Conservation (phyloP, 2,113 vertebrate genomes). For the Cinclus cinclus region DNA sequence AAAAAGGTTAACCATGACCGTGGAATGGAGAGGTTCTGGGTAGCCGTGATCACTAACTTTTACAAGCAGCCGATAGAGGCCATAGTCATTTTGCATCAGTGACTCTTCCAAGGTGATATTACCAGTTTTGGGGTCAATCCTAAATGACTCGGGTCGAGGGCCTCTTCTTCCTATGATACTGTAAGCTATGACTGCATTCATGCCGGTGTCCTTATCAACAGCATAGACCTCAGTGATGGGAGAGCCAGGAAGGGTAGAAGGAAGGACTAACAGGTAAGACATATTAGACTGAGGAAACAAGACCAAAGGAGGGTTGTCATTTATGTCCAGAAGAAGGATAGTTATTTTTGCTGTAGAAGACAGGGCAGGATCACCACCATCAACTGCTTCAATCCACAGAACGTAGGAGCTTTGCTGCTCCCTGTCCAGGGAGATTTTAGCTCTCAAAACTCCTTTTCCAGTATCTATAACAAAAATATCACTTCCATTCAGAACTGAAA, state of each 20-base stretch:
- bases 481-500: constrained; percentile 93
- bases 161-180: constrained; percentile 96
- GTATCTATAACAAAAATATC: constrained; percentile 98
- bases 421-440: constrained; percentile 90
- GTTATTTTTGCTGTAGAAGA: constrained; percentile 95
- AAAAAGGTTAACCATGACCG: constrained; percentile 94
- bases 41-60: constrained; percentile 97
- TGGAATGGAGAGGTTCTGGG: constrained; percentile 92
- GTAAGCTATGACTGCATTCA: constrained; percentile 98
- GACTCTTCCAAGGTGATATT: constrained; percentile 95
- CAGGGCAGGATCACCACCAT: constrained; percentile 91
- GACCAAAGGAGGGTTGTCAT: constrained; percentile 95
- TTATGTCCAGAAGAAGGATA: constrained; percentile 93
- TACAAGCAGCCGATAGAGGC: constrained; percentile 92
- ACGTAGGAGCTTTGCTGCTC: constrained; percentile 95
- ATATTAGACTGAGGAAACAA: constrained; percentile 97
- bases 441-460: constrained; percentile 89
- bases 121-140: constrained; percentile 92
- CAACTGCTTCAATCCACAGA: constrained; percentile 91
- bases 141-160: constrained; percentile 89
- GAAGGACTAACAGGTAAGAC: constrained; percentile 93
- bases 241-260: constrained; percentile 92
- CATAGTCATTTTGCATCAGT: constrained; percentile 86
- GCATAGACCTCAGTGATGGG: constrained; percentile 97
- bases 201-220: constrained; percentile 95